Percentiles rank a stretch among this genome's conserved stretches.
Evolutionary conservation across 2,888 invertebrate species (phyloP).

Genomic region (Liodrosophila aerea): DNA sequence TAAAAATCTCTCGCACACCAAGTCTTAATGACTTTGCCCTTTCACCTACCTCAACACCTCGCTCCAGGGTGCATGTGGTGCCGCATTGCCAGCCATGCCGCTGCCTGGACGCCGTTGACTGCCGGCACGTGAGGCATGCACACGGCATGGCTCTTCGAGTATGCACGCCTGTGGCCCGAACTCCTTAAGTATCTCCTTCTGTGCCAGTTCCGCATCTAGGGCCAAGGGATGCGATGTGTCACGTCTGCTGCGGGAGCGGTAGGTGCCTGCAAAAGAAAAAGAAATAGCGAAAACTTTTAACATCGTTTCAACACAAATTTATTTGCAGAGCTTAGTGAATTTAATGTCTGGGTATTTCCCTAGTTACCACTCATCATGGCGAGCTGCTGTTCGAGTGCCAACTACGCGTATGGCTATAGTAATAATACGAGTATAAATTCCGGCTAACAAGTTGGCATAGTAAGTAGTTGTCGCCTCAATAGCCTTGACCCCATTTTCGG

Average conservation of each 20-base stretch:
- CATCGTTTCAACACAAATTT: neutral
- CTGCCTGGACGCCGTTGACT: constrained; percentile 55
- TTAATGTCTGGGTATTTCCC: constrained; percentile 32
- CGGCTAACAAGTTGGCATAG: constrained; percentile 24
- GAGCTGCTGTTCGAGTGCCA: constrained; percentile 21
- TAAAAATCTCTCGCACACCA: too few species aligned
- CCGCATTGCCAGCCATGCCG: constrained; percentile 33
- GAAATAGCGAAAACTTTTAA: neutral
- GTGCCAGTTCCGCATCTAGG: constrained; percentile 88
- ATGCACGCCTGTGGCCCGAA: constrained; percentile 91
- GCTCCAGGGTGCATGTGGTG: constrained; percentile 59
- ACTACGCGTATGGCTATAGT: constrained; percentile 16
- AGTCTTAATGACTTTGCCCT: too few species aligned
- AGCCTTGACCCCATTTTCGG: constrained; percentile 71
- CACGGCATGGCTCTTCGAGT: constrained; percentile 88
- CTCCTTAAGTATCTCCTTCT: constrained; percentile 89
- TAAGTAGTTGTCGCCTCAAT: constrained; percentile 31
- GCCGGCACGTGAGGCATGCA: constrained; percentile 80
- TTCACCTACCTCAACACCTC: constrained; percentile 88
- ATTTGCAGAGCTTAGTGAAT: neutral
- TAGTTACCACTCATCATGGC: constrained; percentile 35
- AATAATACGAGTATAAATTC: constrained; percentile 24
- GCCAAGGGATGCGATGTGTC: constrained; percentile 81
- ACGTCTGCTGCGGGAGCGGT: constrained; percentile 86
- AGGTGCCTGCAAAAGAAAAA: constrained; percentile 85